Base-by-base conservation (phyloP, 2,113 vertebrate species). In the Puma concolor region DNA sequence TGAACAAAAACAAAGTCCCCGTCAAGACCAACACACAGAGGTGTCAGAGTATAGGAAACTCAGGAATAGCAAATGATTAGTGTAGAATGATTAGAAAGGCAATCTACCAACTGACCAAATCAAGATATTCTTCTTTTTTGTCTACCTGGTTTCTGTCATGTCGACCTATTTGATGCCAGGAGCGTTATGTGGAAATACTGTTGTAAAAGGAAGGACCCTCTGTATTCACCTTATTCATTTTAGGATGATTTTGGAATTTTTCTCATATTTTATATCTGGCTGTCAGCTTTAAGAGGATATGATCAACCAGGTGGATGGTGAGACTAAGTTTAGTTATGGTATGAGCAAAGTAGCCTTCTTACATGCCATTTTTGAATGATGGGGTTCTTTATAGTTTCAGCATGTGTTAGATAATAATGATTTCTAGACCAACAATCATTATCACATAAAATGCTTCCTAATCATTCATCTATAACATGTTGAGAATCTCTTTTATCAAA, bases 251-350 rank as follows among this genome's bases (percentile, higher is more conserved):
- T 92, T 95, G 87, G 67, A 85, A 94, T 80, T 31, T 64, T 93
- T 94, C 69, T 94, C 91, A 95, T 44, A 71, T 41, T 97, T 97
- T 88, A 95, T 31, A 76, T 90, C 79, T 96, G 63, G 17, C 16
- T 92, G 52, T 64, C 79, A 80, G 36, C 66, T 89, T 96, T 87
- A 69, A 57, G 64, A 95, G 38, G 50, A 74, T 72, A 71, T 79
- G 66, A 92, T 64, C 57, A 63, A 84, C 27, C 23, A 90, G 38
- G 76, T 84, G 48, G 69, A 94, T 92, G 66, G 29, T 83, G 74
- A 92, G 52, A 90, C 57, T 90, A 87, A 74, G 17, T 84, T 88
- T 97, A 87, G 23, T 90, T 74, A 88, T 50, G 36, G 33, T 63
- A 71, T 38, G 33, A 86, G 31, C 66, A 90, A 94, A 71, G 6